Conservation (phyloP, 2,113 vertebrate genomes). For the Fregata magnificens region DNA sequence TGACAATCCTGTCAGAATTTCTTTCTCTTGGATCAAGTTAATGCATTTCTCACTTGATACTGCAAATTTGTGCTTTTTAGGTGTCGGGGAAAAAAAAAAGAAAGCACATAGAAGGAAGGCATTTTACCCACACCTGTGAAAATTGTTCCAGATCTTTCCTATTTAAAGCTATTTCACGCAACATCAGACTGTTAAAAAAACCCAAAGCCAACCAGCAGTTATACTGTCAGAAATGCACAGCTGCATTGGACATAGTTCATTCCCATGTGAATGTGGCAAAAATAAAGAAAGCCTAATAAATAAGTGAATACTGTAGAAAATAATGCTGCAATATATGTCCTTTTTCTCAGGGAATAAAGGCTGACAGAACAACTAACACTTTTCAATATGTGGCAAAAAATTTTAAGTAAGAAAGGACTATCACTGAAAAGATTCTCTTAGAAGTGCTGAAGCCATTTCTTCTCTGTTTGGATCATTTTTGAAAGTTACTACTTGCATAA, state of each 20-base stretch:
- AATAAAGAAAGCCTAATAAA: neutral
- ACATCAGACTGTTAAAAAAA: neutral
- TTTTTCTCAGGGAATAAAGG: neutral
- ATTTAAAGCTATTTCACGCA: neutral
- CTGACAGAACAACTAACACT: neutral
- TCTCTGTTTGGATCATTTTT: neutral
- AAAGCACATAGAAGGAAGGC: neutral
- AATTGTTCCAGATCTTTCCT: neutral
- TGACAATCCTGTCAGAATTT: neutral
- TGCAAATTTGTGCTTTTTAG: neutral
- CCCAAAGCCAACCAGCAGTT: neutral
- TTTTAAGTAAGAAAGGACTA: neutral
- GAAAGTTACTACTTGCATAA: neutral
- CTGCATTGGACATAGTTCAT: neutral
- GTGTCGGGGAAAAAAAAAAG: neutral
- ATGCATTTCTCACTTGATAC: neutral
- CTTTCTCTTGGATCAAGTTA: neutral
- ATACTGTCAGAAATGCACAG: neutral
- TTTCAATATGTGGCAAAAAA: neutral
- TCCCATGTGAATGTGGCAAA: neutral
- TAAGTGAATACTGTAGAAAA: neutral
- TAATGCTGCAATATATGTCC: neutral
- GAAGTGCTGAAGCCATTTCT: neutral
- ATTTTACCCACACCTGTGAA: neutral
- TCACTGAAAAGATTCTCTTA: neutral